Evolutionary conservation across 2,888 invertebrate species (phyloP), one percentile per base, ranked within the genome.

Genomic region (Norana najaformis): DNA sequence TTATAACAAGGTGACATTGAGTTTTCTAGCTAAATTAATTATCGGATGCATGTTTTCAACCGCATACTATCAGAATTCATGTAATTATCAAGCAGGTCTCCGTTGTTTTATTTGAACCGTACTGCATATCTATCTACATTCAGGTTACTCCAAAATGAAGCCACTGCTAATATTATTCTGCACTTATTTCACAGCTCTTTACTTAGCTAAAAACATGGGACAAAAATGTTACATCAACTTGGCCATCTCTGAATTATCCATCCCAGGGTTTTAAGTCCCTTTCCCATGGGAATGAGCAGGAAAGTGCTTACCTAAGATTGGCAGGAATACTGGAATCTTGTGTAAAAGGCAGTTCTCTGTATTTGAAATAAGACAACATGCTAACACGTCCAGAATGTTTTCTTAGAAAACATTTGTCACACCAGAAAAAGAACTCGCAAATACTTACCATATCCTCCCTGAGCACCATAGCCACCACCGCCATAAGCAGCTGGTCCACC

Each of bases 401-500:
- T 16, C 30, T n/a, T n/a, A 69, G n/a, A 69, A 69, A n/a, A 47
- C 11, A 69, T 3, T 69, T 8, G 30, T 1, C 69, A 69, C n/a
- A n/a, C 69, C 30, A 69, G 30, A 69, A 69, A n/a, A 69, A n/a
- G 69, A 4, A n/a, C 47, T 47, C 30, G 3, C n/a, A n/a, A 85
- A 85, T 36, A 11, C 36, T 85, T 23, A 85, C 85, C 85, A 36
- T 85, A 85, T 20, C 36, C 85, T 36, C 85, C 85, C 35, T 85
- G 85, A n/a, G 85, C 85, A 14, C 85, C 85, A 85, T 85, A 85
- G 18, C 85, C 85, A 85, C 85, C 35, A 35, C 83, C 35, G 35
- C 85, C 85, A 37, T 85, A 85, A 85, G 36, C 85, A 37, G 36
- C 85, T 36, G 85, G 37, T 20, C 85, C 90, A 83, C 83, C 82